A percentile compares a stretch with the other conserved stretches of the same genome.
These are phyloP conservation scores for Gila robusta DNA, from an alignment of 2,797 vertebrate genomes.

Conservation along the genomic window DNA sequence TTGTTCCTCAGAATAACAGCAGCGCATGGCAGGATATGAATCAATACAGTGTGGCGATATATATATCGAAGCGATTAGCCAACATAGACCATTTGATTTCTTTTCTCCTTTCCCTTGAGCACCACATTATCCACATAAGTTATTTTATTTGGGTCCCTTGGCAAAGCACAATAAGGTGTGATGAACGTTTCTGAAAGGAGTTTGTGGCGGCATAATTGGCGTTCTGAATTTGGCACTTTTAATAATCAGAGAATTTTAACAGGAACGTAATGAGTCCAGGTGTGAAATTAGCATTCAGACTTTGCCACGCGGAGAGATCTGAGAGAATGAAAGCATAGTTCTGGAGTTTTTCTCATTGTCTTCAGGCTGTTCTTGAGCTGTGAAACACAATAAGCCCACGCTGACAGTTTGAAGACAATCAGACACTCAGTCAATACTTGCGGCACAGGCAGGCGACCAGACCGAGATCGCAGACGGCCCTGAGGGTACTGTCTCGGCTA, in stretches of 20 bases:
- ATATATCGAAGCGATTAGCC: conserved; percentile 67
- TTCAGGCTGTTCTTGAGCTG: conserved; percentile 44
- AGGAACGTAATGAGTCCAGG: conserved; percentile 69
- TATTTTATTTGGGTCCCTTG: conserved; percentile 18
- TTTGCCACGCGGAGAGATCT: not conserved
- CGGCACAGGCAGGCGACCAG: conserved; percentile 45
- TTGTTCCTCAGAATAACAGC: conserved; percentile 68
- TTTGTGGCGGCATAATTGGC: not conserved
- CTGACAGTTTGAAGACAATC: conserved; percentile 52
- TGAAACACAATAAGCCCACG: conserved; percentile 43
- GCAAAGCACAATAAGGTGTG: not conserved
- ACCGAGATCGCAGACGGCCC: conserved; percentile 36
- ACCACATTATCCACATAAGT: conserved; percentile 27
- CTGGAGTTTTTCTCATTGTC: conserved; percentile 31
- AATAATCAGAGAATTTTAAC: conserved; percentile 37
- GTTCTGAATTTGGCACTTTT: conserved; percentile 42
- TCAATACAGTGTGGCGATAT: conserved; percentile 64
- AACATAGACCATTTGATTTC: conserved; percentile 55
- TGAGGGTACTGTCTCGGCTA: conserved; percentile 34
- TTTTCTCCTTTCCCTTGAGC: not conserved
- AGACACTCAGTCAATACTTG: conserved; percentile 53
- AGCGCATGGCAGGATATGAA: conserved; percentile 58
- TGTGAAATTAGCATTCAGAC: conserved; percentile 66
- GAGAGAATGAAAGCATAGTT: not conserved
- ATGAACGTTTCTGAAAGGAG: conserved; percentile 1